Evolutionary conservation across 92 coral and sea anemone genomes (phyloP), one percentile per base, ranked within the genome.

Genomic region (Porites divaricata): DNA sequence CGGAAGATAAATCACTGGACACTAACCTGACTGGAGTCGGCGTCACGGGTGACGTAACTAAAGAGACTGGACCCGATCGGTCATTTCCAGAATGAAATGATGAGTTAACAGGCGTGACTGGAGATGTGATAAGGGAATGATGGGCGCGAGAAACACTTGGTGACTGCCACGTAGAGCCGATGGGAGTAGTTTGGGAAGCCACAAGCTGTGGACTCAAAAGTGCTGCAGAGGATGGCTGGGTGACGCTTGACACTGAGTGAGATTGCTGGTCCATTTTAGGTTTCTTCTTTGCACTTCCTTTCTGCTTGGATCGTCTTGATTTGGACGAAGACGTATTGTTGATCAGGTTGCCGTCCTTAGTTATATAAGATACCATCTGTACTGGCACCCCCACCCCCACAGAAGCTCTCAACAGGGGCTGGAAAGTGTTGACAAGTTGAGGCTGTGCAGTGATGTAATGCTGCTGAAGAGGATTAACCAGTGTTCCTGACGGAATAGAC

Each of bases 31-130:
- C 70, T 0, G 86, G 86, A 8, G 79, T 82, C 20, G 86, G 86
- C 17, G 86, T 82, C 62, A 82, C 79, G n/a, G 86, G 86, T 24
- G 86, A 82, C 67, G 86, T 82, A 62, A 72, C 52, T 10, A 82
- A 59, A 21, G 86, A 28, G 4, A 51, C 48, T 6, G 85, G 35
- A 50, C 79, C 25, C 62, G 12, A 16, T 1, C 23, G 48, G 16
- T 61, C 51, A 62, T 70, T 72, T 61, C 71, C 76, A 4, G 72
- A 22, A 51, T 23, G 78, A 45, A 48, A 6, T 0, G 85, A 67
- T 0, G 77, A 0, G 45, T 5, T 72, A 22, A 81, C 77, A 8
- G 78, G 61, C 1, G 78, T 81, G 20, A 82, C 71, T 24, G 86
- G 86, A 15, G 86, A 82, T 26, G 86, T 82, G 19, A 82, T 9